These are phyloP conservation scores for Melinaea marsaeus DNA, from an alignment of 2,888 invertebrate genomes.

Conservation along the genomic window DNA sequence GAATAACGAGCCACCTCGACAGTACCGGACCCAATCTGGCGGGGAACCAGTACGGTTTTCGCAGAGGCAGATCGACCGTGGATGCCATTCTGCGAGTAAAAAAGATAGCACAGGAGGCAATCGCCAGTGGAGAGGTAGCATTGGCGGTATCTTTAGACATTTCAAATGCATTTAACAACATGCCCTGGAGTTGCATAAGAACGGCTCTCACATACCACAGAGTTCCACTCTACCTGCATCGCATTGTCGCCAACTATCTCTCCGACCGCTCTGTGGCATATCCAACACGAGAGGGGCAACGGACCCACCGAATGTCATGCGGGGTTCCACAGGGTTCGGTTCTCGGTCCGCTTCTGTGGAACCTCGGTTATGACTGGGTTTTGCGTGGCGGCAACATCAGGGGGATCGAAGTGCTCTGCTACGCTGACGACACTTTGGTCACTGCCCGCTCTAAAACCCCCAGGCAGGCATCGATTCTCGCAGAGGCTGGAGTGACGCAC, in stretches of 20 bases:
- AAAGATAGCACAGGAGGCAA: constrained; percentile 12
- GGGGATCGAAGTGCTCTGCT: neutral
- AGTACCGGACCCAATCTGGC: constrained; percentile 19
- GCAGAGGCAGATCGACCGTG: constrained; percentile 19
- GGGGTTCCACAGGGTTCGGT: too few relatives aligned
- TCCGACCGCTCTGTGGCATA: too few relatives aligned
- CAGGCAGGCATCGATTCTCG: neutral
- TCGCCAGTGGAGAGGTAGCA: constrained; percentile 22
- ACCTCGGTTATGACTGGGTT: too few relatives aligned
- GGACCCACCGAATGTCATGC: too few relatives aligned
- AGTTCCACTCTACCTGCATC: constrained; percentile 27
- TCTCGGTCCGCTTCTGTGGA: too few relatives aligned
- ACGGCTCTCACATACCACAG: constrained; percentile 29
- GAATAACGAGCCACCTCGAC: constrained; percentile 17
- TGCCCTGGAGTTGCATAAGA: constrained; percentile 32
- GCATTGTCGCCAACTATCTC: too few relatives aligned
- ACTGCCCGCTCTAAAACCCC: neutral
- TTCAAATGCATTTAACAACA: constrained; percentile 33
- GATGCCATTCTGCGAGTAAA: constrained; percentile 17
- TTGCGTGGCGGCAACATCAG: too few relatives aligned
- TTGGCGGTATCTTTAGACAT: constrained; percentile 35
- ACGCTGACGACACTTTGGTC: constrained; percentile 1
- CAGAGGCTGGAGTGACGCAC: neutral
- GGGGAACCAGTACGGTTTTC: neutral
- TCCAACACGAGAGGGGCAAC: too few relatives aligned